Evolutionary conservation across 2,113 vertebrate genomes (phyloP).

Genomic region (Chinchilla lanigera): DNA sequence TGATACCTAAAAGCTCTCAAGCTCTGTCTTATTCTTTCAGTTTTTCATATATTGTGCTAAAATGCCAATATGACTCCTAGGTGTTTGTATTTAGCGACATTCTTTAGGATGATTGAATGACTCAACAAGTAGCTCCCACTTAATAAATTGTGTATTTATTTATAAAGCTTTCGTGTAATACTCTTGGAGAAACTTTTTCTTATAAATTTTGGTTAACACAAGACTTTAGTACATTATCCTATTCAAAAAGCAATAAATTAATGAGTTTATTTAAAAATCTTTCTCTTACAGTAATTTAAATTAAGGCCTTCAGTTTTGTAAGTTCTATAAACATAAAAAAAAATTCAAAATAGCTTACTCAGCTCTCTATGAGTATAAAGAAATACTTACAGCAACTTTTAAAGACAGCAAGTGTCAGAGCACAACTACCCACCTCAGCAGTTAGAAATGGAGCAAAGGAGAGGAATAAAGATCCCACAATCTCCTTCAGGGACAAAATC

Average conservation of each 20-base stretch:
- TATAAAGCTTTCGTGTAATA: background rate
- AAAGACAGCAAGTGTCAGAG: background rate
- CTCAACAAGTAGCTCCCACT: background rate
- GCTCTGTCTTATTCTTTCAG: background rate
- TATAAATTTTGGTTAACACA: background rate
- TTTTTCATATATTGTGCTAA: background rate
- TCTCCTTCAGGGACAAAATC: background rate
- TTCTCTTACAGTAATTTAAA: background rate
- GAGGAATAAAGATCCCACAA: rapidly evolving
- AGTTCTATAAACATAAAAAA: background rate
- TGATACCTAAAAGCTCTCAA: background rate
- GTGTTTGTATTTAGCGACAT: background rate
- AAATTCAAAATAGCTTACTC: background rate
- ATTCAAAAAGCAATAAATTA: background rate
- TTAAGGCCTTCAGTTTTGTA: background rate
- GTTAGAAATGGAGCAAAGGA: background rate
- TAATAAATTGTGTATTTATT: background rate
- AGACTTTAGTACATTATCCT: background rate
- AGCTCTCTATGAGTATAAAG: background rate
- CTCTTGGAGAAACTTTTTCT: background rate
- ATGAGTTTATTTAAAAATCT: background rate
- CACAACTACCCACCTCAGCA: background rate
- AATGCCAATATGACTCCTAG: background rate
- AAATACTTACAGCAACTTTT: background rate
- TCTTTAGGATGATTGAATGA: background rate